Evolutionary conservation across 1,140 invertebrate genomes (phyloP), one percentile per base, ranked within the genome.

Genomic region (Ostrea denselamellosa): DNA sequence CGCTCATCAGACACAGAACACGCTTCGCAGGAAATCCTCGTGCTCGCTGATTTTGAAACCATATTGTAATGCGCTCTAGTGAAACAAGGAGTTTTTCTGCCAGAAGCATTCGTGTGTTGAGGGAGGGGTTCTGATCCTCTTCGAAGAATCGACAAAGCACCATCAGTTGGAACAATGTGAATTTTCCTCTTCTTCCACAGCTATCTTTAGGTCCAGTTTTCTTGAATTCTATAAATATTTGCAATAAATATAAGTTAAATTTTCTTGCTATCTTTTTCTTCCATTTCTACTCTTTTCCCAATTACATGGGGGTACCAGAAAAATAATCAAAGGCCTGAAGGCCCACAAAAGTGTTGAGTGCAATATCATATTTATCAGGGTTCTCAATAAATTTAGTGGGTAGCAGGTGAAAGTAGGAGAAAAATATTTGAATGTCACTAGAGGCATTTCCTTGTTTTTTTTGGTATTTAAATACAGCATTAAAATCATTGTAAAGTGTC

Each of bases 11-110:
- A 52, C 84, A 87, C 0, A 89, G 85, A 25, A 89, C 68, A 83
- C 83, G 85, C 62, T 87, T 86, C 0, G 89, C 89, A 0, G 89
- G 89, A 83, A 89, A 89, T 44, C 86, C 86, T 58, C 89, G 65
- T 19, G 89, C 89, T 19, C 89, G 62, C 71, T 89, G 89, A 51
- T 89, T 89, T 51, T 89, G 89, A 58, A 89, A 89, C 89, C 89
- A 89, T 8, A 89, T 87, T 28, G 89, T 89, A 28, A 89, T 86
- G 10, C 89, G 34, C 14, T 89, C 89, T n/a, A 89, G 19, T 10
- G 89, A 85, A 14, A 86, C 89, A 3, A 85, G 84, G n/a, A 89
- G 58, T 84, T 89, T 89, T 34, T 89, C 89, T 14, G 89, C 89
- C 8, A 89, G 53, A 17, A 89, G 53, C 28, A 86, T 77, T 52